Base-by-base conservation (phyloP, 2,797 vertebrate species). In the Pseudopleuronectes americanus region DNA sequence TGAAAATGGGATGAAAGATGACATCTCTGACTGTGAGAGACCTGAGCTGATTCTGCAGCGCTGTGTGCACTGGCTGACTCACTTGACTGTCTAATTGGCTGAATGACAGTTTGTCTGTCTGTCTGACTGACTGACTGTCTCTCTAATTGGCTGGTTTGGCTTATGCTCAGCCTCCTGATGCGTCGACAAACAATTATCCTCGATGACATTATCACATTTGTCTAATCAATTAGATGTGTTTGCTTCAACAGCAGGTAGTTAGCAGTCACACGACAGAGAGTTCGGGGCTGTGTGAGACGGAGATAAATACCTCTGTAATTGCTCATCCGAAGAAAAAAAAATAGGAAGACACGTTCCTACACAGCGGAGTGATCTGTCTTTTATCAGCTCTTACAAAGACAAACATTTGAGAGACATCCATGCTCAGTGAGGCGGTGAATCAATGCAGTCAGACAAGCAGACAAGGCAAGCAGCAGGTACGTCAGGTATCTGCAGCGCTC, bases 161-260 rank as follows among this genome's bases (percentile, higher is more conserved):
- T 84, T 74, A 54, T 82, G 76, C 83, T 84, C 70, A 36, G 78
- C 75, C 83, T 82, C 71, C 88, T 90, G 92, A 93, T 89, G 90
- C 76, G 82, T 80, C 89, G 90, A 93, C 92, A 94, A 94, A 94
- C 93, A 94, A 95, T 95, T 94, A 95, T 93, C 90, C 86, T 87
- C 67, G 73, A 85, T 90, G 90, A 93, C 87, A 93, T 87, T 89
- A 91, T 92, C 90, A 89, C 90, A 93, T 93, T 90, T 93, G 84
- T 90, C 89, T 92, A 92, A 95, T 94, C 95, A 95, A 95, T 93
- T 91, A 91, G 87, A 92, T 79, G 88, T 87, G 90, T 85, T 83
- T 86, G 89, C 68, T 74, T 80, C 88, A 86, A 90, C 87, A 90
- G 91, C 89, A 87, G 88, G 87, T 87, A 79, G 85, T 88, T 88